phyloP scores from a whole-genome alignment of 1,140 invertebrate species.

The Phocides pigmalion region DNA sequence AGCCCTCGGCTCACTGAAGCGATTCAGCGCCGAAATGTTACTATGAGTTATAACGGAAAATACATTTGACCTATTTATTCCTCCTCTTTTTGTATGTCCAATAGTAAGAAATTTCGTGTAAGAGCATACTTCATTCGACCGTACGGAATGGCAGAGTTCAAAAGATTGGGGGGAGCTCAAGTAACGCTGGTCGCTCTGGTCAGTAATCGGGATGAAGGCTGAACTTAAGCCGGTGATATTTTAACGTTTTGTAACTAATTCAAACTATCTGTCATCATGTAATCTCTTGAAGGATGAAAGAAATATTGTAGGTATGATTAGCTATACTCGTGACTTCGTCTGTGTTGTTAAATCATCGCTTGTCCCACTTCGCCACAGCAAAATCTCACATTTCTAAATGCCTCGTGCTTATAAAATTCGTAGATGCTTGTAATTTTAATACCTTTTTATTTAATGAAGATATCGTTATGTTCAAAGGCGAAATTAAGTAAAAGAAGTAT shows the following conservation, averaged over 20 bases:
- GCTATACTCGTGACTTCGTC: too few species aligned
- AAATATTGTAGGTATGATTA: too few species aligned
- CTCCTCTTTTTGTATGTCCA: slow-evolving; percentile 45
- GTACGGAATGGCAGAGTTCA: neutral
- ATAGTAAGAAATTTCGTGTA: slow-evolving; percentile 13
- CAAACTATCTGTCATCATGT: neutral
- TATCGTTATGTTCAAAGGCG: too few species aligned
- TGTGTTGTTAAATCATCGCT: too few species aligned
- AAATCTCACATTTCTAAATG: too few species aligned
- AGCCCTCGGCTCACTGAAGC: slow-evolving; percentile 60
- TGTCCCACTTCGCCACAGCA: too few species aligned
- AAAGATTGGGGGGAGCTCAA: slow-evolving; percentile 42
- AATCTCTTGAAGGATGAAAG: neutral
- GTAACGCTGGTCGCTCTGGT: slow-evolving; percentile 47
- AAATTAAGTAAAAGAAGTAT: too few species aligned
- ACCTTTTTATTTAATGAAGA: too few species aligned
- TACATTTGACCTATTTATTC: slow-evolving; percentile 75
- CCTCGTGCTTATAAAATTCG: too few species aligned
- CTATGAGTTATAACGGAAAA: slow-evolving; percentile 76
- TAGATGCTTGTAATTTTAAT: too few species aligned
- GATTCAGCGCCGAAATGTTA: slow-evolving; percentile 59
- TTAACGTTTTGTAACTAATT: slow-evolving; percentile 36
- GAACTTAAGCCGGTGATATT: slow-evolving; percentile 38
- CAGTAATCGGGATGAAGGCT: slow-evolving; percentile 45
- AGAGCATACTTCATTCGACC: slow-evolving; percentile 3